Percentiles rank a stretch among this genome's conserved stretches.
These are phyloP conservation scores for Halcyon badia DNA, from an alignment of 2,797 vertebrate species.

Conservation along the genomic window DNA sequence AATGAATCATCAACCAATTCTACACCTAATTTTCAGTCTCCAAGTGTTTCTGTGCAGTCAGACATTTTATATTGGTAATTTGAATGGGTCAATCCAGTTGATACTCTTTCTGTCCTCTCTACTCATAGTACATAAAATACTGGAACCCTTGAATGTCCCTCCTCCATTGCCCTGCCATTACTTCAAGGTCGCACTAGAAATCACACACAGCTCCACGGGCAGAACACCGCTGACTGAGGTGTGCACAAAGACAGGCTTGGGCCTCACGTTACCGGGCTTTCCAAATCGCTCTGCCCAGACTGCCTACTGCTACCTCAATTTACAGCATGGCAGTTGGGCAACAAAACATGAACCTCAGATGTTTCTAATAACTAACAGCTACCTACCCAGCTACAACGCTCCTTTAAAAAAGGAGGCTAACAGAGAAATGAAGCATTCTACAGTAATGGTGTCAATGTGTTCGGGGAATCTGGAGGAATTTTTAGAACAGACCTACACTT, in stretches of 20 bases:
- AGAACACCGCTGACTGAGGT: no score
- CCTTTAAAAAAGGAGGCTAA: neutral
- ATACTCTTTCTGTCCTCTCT: neutral
- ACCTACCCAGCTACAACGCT: neutral
- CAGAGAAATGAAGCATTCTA: neutral
- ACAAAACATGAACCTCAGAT: no score
- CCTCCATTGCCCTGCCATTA: no score
- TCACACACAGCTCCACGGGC: no score
- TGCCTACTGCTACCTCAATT: no score
- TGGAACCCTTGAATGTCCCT: neutral
- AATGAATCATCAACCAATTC: neutral
- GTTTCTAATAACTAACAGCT: neutral
- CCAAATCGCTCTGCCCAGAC: no score
- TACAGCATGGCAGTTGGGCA: no score
- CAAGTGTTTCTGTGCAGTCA: neutral
- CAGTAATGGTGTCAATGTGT: rapidly evolving
- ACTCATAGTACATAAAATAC: neutral
- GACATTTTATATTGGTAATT: neutral
- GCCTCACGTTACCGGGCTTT: no score
- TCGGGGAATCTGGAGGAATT: neutral
- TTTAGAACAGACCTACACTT: neutral
- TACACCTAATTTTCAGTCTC: neutral
- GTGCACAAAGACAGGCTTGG: no score
- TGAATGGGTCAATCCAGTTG: neutral
- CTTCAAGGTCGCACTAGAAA: no score